Percentiles rank a stretch among this genome's conserved stretches.
Evolutionary conservation across 2,113 vertebrate species (phyloP).

Genomic region (Microtus oregoni): DNA sequence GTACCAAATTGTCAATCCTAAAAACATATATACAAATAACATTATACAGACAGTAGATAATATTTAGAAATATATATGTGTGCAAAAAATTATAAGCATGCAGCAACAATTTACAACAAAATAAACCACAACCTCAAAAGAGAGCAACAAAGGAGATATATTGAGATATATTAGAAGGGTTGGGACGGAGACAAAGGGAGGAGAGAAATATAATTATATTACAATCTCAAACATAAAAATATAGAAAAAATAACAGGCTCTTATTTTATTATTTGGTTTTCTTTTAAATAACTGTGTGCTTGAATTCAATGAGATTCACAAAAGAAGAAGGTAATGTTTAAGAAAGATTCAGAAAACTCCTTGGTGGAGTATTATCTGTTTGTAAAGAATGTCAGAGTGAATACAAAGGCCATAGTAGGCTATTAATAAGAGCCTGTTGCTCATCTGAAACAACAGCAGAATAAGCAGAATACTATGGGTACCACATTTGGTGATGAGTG

Average conservation of each 20-base stretch:
- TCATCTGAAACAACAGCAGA: accelerated
- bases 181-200: not conserved
- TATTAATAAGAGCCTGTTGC: not conserved
- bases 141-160: accelerated
- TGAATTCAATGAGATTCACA: not conserved
- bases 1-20: too few species aligned
- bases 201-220: not conserved
- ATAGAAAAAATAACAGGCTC: not conserved
- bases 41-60: too few species aligned
- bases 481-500: not conserved
- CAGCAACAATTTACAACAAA: not conserved
- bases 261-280: too few species aligned
- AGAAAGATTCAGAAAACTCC: not conserved
- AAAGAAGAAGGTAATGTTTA: not conserved
- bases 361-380: not conserved
- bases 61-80: too few species aligned
- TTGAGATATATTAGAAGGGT: not conserved
- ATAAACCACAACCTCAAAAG: not conserved
- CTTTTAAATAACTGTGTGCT: too few species aligned
- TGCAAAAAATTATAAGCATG: not conserved
- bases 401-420: not conserved
- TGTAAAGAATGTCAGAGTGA: too few species aligned
- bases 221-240: not conserved
- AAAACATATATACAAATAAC: too few species aligned
- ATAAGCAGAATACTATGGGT: not conserved